Percentiles rank a stretch among this genome's conserved stretches.
These are phyloP conservation scores for Falco peregrinus DNA, from an alignment of 2,797 vertebrate genomes.

Conservation along the genomic window DNA sequence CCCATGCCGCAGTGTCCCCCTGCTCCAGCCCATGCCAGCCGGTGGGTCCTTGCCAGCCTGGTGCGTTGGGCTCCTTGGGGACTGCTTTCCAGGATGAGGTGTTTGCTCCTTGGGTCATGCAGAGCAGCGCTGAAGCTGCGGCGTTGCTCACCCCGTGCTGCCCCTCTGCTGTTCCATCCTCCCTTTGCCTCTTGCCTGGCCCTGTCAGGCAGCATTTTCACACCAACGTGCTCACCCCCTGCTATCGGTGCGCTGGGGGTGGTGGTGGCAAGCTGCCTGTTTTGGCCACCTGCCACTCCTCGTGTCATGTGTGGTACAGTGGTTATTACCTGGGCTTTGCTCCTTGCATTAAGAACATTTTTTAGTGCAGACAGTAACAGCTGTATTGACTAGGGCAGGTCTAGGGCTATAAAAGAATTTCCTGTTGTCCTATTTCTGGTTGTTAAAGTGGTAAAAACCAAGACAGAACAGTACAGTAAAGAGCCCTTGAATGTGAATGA, in stretches of 20 bases:
- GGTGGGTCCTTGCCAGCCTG: neutral
- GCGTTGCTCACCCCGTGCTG: accelerated
- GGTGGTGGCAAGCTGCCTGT: neutral
- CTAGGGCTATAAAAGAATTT: slow-evolving; percentile 34
- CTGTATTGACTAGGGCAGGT: neutral
- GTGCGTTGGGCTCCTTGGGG: accelerated
- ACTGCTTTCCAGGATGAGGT: neutral
- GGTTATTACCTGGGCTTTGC: slow-evolving; percentile 4
- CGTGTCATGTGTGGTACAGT: accelerated
- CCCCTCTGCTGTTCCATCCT: neutral
- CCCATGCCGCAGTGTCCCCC: neutral
- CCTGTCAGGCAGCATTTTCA: neutral
- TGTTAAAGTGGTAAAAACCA: slow-evolving; percentile 14
- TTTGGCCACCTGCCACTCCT: neutral
- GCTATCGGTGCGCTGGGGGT: accelerated
- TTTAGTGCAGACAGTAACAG: neutral
- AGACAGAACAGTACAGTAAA: neutral
- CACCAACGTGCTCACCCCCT: neutral
- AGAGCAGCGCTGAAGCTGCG: neutral
- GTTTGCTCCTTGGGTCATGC: neutral
- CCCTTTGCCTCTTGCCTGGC: neutral
- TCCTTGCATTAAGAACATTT: neutral
- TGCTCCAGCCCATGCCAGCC: neutral
- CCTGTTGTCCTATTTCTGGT: slow-evolving; percentile 37
- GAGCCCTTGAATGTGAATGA: neutral